A percentile compares a stretch with the other conserved stretches of the same genome.
phyloP scores from a whole-genome alignment of 2,888 invertebrate genomes.

The Nymphalis c-album region DNA sequence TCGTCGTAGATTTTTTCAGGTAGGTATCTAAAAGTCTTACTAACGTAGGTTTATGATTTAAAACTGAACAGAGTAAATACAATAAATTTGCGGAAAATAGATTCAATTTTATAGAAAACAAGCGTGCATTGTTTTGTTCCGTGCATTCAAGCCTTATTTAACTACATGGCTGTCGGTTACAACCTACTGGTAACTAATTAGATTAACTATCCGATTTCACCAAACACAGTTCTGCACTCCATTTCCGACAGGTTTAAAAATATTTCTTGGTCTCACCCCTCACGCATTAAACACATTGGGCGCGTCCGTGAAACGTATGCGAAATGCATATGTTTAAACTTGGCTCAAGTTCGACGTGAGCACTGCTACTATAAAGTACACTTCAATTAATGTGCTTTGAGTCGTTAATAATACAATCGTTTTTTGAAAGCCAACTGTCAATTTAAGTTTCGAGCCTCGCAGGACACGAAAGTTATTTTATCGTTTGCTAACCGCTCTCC shows the following conservation, averaged over 20 bases:
- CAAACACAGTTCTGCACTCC: slow-evolving; percentile 5
- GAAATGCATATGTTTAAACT: too few relatives aligned
- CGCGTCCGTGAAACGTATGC: too few relatives aligned
- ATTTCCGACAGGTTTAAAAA: neutral
- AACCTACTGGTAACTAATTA: neutral
- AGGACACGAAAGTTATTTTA: neutral
- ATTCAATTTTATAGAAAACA: too few relatives aligned
- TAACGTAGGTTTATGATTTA: too few relatives aligned
- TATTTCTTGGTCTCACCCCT: neutral
- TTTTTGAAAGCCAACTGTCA: neutral
- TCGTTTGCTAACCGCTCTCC: slow-evolving; percentile 42
- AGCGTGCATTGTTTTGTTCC: neutral
- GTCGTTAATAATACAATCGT: neutral
- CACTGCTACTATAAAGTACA: too few relatives aligned
- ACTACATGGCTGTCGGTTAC: neutral
- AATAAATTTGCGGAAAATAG: too few relatives aligned
- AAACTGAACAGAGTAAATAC: too few relatives aligned
- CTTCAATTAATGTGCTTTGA: too few relatives aligned
- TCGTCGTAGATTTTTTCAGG: too few relatives aligned
- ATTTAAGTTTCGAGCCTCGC: neutral
- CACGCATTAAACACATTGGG: too few relatives aligned
- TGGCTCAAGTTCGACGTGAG: too few relatives aligned
- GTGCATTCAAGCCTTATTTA: neutral
- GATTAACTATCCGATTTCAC: slow-evolving; percentile 1
- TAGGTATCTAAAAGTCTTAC: too few relatives aligned